Conservation (phyloP, 2,113 vertebrate species). For the Ahaetulla prasina region DNA sequence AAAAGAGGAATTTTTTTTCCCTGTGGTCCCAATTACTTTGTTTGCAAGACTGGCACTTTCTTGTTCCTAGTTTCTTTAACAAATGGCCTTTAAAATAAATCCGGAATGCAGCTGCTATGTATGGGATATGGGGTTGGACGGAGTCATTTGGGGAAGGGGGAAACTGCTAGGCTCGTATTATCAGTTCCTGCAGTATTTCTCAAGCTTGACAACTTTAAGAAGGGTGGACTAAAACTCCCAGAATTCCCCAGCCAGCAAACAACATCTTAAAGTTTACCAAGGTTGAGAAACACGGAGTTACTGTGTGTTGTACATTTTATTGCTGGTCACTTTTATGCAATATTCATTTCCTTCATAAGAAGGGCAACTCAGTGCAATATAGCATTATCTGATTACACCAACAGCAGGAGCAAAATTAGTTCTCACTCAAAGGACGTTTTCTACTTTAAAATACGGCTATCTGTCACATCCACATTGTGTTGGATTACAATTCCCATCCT, state of each 20-base stretch:
- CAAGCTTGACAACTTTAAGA: background rate
- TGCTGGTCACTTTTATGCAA: background rate
- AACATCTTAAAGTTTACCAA: background rate
- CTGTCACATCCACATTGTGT: background rate
- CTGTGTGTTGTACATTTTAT: background rate
- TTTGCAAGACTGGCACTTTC: background rate
- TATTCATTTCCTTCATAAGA: background rate
- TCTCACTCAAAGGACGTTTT: background rate
- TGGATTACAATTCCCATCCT: background rate
- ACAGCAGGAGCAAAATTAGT: background rate
- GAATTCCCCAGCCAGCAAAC: background rate
- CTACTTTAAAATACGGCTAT: background rate
- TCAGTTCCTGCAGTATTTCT: background rate
- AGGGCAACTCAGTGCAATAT: background rate
- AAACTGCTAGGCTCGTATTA: background rate
- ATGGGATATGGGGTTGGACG: background rate
- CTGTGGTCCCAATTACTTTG: background rate
- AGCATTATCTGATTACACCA: background rate
- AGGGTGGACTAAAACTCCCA: background rate
- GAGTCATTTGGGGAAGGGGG: background rate
- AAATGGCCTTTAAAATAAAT: background rate
- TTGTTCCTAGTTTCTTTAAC: background rate
- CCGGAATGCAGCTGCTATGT: background rate
- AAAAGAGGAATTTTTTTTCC: too few species aligned
- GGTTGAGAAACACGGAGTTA: background rate